Conservation (phyloP, 2,888 invertebrate genomes). For the Hofmannophila pseudospretella region DNA sequence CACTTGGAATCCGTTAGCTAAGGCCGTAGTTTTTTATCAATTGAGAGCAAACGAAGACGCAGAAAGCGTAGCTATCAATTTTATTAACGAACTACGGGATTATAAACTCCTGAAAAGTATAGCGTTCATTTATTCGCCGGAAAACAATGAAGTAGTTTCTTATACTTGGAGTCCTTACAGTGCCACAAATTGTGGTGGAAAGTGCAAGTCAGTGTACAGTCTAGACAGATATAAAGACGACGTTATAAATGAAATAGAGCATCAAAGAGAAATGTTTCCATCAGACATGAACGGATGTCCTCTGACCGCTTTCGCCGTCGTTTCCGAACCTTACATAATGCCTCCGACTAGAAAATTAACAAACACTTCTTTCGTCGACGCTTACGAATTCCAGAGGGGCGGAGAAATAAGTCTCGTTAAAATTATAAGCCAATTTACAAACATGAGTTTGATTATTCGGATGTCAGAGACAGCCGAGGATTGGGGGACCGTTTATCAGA, state of each 20-base stretch:
- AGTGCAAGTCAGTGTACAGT: constrained; percentile 56
- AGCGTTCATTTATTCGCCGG: constrained; percentile 52
- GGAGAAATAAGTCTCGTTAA: constrained; percentile 67
- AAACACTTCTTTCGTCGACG: constrained; percentile 42
- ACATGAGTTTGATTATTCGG: constrained; percentile 59
- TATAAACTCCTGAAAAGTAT: constrained; percentile 61
- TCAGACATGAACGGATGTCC: constrained; percentile 62
- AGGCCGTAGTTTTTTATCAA: constrained; percentile 64
- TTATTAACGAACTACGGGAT: constrained; percentile 58
- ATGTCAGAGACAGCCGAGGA: constrained; percentile 56
- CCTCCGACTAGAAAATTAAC: constrained; percentile 45
- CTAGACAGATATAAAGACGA: constrained; percentile 57
- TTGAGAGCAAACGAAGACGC: constrained; percentile 41
- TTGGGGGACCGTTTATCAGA: constrained; percentile 53
- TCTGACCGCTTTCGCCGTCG: constrained; percentile 55
- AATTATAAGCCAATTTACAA: constrained; percentile 65
- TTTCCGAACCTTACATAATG: constrained; percentile 71
- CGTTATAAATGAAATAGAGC: constrained; percentile 37
- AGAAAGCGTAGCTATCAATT: constrained; percentile 43
- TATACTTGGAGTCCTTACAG: constrained; percentile 69
- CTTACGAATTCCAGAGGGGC: constrained; percentile 55
- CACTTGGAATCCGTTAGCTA: constrained; percentile 73
- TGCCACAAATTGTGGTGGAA: constrained; percentile 57
- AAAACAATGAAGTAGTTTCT: constrained; percentile 47
- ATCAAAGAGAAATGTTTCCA: constrained; percentile 56